Conservation (phyloP, 2,113 vertebrate genomes). For the Acinonyx jubatus region DNA sequence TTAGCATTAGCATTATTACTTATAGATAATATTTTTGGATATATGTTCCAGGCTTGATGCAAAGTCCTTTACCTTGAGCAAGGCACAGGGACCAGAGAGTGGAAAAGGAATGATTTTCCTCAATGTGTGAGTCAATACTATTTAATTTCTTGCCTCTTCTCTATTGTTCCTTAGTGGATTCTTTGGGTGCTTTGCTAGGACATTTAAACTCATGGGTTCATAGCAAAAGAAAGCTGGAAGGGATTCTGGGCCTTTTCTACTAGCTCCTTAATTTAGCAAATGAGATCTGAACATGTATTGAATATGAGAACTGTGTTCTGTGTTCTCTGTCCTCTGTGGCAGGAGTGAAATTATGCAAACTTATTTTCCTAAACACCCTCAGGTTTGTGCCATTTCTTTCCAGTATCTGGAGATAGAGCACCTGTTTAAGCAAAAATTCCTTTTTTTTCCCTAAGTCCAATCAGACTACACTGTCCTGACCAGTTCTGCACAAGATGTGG, state of each 20-base stretch:
- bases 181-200: background rate
- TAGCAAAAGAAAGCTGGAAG: background rate
- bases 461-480: background rate
- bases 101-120: background rate
- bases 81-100: background rate
- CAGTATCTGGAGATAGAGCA: background rate
- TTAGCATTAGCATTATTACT: background rate
- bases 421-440: background rate
- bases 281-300: background rate
- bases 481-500: background rate
- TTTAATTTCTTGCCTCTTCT: background rate
- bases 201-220: background rate
- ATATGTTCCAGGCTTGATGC: background rate
- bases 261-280: background rate
- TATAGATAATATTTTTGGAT: background rate
- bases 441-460: background rate
- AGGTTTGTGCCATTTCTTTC: background rate
- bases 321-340: background rate
- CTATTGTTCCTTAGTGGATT: background rate
- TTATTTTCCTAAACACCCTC: background rate
- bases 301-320: background rate
- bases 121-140: background rate
- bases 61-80: background rate
- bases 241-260: background rate
- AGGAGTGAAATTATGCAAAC: background rate